Base-by-base conservation (phyloP, 2,888 invertebrate species). In the Volucella zonaria region DNA sequence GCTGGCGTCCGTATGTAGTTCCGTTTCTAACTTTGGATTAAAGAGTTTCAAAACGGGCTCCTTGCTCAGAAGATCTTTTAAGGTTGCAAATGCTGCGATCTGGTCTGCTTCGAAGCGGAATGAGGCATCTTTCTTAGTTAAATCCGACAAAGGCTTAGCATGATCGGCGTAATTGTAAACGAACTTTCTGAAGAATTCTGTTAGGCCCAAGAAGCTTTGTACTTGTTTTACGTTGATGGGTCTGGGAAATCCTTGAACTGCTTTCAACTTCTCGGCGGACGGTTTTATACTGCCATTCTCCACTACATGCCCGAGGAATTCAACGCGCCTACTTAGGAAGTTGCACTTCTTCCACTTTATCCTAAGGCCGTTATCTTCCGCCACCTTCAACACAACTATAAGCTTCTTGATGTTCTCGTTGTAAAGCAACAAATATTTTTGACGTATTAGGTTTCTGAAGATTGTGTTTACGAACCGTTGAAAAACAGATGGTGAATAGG, bases 401-500 rank as follows among this genome's bases (percentile, higher is more conserved):
- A 23, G 23, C 2, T 23, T 23, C 23, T 23, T 23, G 23, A 23
- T 14, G 23, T 23, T 23, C 23, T 23, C 23, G 23, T 23, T 23
- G 23, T 23, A 23, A 23, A 23, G 23, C 23, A 23, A 23, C 23
- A 23, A 23, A 3, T 23, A 4, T 23, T 23, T 23, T 23, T 23
- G 23, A 23, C 23, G 23, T 23, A 23, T 23, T 23, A 23, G 23
- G 3, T 23, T 3, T 23, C 3, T 23, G 23, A 23, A 23, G 23
- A 77, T 40, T 3, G 23, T 23, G n/a, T 66, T 70, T 1, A 70
- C 31, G 18, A 70, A 70, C 18, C 90, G 61, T 38, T 87, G 89
- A 61, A 91, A 91, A 14, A 88, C 87, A n/a, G n/a, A n/a, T n/a
- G 91, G 91, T 10, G 87, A 92, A 92, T 0, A 91, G 91, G 51